Evolutionary conservation across 2,113 vertebrate genomes (phyloP).

Genomic region (Oreotragus oreotragus): DNA sequence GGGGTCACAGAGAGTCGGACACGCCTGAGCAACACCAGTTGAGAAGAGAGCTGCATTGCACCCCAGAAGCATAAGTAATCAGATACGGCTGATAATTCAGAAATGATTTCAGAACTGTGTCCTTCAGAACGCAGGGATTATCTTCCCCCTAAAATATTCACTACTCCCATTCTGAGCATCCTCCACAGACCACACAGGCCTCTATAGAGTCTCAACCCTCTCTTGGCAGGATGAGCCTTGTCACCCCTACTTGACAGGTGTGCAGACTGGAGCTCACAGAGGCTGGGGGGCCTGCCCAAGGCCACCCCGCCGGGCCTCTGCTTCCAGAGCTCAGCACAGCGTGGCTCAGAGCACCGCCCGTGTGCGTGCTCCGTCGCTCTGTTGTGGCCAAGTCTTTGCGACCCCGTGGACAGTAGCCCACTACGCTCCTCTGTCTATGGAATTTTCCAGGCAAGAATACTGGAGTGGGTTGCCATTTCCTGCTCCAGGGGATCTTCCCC

Average conservation of each 20-base stretch:
- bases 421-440: background rate
- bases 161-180: rapidly evolving
- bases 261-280: background rate
- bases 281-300: background rate
- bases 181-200: rapidly evolving
- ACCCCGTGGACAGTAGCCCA: background rate
- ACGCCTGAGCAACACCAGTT: rapidly evolving
- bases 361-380: rapidly evolving
- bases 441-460: background rate
- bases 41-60: background rate
- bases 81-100: rapidly evolving
- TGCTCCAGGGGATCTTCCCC: background rate
- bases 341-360: rapidly evolving
- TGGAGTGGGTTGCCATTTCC: background rate
- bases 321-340: background rate
- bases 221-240: rapidly evolving
- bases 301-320: background rate
- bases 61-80: background rate
- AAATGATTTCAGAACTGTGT: background rate
- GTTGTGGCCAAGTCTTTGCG: background rate
- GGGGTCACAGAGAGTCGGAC: background rate
- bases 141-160: background rate
- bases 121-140: rapidly evolving
- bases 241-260: rapidly evolving
- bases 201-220: background rate